phyloP scores from a whole-genome alignment of 1,140 invertebrate genomes.

The Rhizoglyphus robini region DNA sequence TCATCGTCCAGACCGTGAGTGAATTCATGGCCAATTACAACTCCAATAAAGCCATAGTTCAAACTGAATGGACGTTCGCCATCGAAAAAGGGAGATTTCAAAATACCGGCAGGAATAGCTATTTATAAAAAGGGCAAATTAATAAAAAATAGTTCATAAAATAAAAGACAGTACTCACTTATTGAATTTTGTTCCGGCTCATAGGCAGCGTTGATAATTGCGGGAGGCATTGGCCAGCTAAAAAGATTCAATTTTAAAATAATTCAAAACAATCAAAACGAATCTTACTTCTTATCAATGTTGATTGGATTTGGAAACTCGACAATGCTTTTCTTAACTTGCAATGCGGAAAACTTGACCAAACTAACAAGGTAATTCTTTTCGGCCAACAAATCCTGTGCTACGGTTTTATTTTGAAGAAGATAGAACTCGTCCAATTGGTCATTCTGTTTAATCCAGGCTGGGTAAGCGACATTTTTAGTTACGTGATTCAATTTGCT shows the following conservation, averaged over 20 bases:
- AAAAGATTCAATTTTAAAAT: too few species aligned
- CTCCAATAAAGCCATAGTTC: conserved; percentile 36
- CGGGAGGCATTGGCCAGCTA: conserved; percentile 18
- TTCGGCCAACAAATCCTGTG: not conserved
- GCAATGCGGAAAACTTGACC: not conserved
- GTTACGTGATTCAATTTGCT: conserved; percentile 32
- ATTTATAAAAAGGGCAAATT: not conserved
- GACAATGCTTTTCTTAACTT: not conserved
- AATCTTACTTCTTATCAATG: conserved; percentile 20
- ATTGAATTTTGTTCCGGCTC: conserved; percentile 42
- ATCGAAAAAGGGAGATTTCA: conserved; percentile 35
- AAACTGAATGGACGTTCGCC: conserved; percentile 31
- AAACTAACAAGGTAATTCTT: not conserved
- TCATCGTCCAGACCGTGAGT: conserved; percentile 32
- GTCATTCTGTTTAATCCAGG: conserved; percentile 37
- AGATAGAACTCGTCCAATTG: not conserved
- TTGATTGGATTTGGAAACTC: not conserved
- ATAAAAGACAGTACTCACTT: conserved; percentile 18
- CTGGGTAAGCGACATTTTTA: conserved; percentile 41
- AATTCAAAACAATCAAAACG: too few species aligned
- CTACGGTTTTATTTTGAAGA: not conserved
- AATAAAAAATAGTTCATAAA: not conserved
- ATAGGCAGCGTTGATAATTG: conserved; percentile 44
- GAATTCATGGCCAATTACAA: conserved; percentile 32
- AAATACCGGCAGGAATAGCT: conserved; percentile 33